These are phyloP conservation scores for Albula glossodonta DNA, from an alignment of 2,113 vertebrate genomes.

Conservation along the genomic window DNA sequence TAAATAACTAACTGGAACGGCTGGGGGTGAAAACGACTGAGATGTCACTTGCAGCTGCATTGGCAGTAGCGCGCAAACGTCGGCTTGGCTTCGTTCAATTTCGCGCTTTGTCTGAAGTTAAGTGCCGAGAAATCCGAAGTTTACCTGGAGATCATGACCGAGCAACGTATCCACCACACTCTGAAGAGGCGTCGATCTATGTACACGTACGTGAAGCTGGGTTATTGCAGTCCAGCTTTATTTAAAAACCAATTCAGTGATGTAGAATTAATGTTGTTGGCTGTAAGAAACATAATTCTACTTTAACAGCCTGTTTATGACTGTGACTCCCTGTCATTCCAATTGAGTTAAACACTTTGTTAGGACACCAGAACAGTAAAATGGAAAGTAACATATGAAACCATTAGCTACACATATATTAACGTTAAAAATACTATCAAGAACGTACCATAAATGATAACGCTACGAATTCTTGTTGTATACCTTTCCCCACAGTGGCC, in stretches of 20 bases:
- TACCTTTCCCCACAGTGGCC: conserved; percentile 78
- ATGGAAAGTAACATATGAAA: no score
- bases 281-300: not conserved
- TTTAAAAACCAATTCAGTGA: no score
- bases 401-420: no score
- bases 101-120: conserved; percentile 22
- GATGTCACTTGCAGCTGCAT: not conserved
- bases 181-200: conserved; percentile 66
- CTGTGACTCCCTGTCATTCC: no score
- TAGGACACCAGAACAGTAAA: no score
- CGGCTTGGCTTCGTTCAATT: not conserved
- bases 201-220: conserved; percentile 65
- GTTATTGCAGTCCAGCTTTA: not conserved
- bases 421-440: not conserved
- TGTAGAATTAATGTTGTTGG: not conserved
- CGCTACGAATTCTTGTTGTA: not conserved
- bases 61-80: not conserved
- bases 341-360: no score
- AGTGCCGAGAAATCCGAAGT: not conserved
- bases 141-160: not conserved
- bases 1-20: no score
- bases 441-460: not conserved
- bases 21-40: not conserved
- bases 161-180: not conserved
- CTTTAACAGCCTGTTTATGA: no score